phyloP scores from a whole-genome alignment of 2,888 invertebrate species.

The Parochlus steinenii region DNA sequence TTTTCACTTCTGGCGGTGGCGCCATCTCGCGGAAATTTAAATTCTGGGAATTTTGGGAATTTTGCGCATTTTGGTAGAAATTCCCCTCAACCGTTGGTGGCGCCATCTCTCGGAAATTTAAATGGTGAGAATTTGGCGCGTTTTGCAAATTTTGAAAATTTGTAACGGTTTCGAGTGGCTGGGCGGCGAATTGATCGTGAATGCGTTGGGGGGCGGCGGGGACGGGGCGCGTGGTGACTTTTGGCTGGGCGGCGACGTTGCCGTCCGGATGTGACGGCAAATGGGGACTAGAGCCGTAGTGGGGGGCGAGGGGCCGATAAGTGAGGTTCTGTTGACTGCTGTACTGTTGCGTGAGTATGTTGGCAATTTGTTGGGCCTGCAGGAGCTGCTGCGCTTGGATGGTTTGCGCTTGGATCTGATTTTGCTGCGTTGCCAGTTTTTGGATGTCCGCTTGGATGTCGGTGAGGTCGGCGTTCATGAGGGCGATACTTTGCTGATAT shows the following conservation, averaged over 20 bases:
- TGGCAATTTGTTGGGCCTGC: constrained; percentile 36
- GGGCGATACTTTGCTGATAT: constrained; percentile 33
- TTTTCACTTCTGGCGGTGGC: no score
- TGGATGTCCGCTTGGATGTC: constrained; percentile 91
- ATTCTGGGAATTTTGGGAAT: no score
- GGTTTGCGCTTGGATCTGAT: constrained; percentile 48
- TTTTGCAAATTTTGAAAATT: no score
- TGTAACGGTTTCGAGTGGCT: constrained; percentile 1
- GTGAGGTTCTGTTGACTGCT: constrained; percentile 36
- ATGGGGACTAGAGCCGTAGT: constrained; percentile 30
- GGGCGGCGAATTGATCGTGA: constrained; percentile 18
- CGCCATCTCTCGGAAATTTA: constrained; percentile 17
- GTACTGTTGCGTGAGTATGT: constrained; percentile 32
- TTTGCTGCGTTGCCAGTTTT: constrained; percentile 67
- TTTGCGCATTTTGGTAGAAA: no score
- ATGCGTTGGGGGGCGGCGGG: constrained; percentile 29
- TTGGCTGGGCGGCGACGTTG: constrained; percentile 19
- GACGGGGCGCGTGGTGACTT: constrained; percentile 26
- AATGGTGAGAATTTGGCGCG: constrained; percentile 13
- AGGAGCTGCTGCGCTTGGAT: constrained; percentile 40
- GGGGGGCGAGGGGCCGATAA: constrained; percentile 22
- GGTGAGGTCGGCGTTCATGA: constrained; percentile 80
- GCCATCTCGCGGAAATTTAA: no score
- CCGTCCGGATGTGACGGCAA: constrained; percentile 23
- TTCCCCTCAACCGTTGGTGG: no score